phyloP scores from a whole-genome alignment of 2,888 invertebrate genomes.

The Phaonia tiefii region DNA sequence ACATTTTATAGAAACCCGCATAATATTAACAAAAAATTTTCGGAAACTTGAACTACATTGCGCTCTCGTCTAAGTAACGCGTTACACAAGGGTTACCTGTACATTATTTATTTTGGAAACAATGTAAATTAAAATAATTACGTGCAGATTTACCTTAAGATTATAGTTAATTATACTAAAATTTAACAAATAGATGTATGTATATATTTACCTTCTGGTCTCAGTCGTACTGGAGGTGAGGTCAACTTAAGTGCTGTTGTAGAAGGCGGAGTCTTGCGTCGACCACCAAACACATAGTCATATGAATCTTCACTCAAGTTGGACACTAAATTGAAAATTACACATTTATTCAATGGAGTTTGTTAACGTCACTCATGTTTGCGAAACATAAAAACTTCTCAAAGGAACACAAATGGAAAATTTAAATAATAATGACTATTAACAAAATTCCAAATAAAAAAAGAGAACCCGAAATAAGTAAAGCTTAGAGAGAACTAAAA shows the following conservation, averaged over 20 bases:
- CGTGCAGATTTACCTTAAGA: too few relatives aligned
- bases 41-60: too few relatives aligned
- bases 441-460: background rate
- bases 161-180: too few relatives aligned
- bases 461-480: background rate
- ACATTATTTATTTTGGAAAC: background rate
- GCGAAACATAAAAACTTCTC: conserved; percentile 12
- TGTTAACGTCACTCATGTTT: too few relatives aligned
- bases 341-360: conserved; percentile 23
- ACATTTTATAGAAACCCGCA: too few relatives aligned
- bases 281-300: conserved; percentile 82
- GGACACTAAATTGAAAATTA: conserved; percentile 77
- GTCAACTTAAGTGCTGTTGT: conserved; percentile 81
- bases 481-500: background rate
- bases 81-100: too few relatives aligned
- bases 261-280: conserved; percentile 80
- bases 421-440: conserved; percentile 18
- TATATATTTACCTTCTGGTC: conserved; percentile 80
- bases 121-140: background rate
- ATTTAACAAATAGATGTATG: too few relatives aligned
- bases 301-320: conserved; percentile 81
- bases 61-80: too few relatives aligned
- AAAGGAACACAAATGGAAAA: conserved; percentile 15
- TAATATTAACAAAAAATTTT: too few relatives aligned
- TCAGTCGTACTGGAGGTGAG: conserved; percentile 81